A percentile compares a stretch with the other conserved stretches of the same genome.
These are phyloP conservation scores for Eospalax fontanierii DNA, from an alignment of 2,797 vertebrate genomes.

Conservation along the genomic window DNA sequence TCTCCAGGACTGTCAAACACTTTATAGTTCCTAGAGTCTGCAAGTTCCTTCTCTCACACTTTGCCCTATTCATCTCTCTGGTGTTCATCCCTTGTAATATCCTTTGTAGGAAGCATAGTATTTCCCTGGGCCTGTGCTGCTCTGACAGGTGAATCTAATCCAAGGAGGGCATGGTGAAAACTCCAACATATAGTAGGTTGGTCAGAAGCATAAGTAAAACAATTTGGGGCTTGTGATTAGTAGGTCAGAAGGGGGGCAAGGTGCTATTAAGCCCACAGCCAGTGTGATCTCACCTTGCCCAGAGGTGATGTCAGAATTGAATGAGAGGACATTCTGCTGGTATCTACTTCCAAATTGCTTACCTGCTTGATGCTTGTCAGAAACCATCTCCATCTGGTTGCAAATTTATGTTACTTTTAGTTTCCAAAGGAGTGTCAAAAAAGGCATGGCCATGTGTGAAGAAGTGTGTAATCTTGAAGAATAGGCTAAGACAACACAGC, in stretches of 20 bases:
- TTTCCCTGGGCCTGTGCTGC: background rate
- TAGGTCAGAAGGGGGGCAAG: too few relatives aligned
- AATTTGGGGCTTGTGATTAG: background rate
- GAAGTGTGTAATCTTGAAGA: background rate
- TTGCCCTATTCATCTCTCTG: background rate
- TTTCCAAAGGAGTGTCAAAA: background rate
- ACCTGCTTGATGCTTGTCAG: background rate
- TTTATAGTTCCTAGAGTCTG: background rate
- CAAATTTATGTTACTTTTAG: too few relatives aligned
- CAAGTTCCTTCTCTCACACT: background rate
- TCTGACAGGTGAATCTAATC: background rate
- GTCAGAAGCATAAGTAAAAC: background rate
- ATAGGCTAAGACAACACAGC: background rate
- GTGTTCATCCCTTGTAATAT: background rate
- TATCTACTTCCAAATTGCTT: background rate
- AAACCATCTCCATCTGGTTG: background rate
- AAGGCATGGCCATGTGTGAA: background rate
- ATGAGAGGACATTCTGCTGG: background rate
- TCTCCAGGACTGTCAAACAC: background rate
- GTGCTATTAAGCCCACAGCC: background rate
- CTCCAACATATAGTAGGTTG: too few relatives aligned
- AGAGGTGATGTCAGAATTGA: background rate
- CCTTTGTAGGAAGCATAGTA: background rate
- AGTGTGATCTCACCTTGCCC: background rate
- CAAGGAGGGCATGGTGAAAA: background rate